Evolutionary conservation across 1,140 invertebrate species (phyloP), one percentile per base, ranked within the genome.

Genomic region (Drosophila erecta): DNA sequence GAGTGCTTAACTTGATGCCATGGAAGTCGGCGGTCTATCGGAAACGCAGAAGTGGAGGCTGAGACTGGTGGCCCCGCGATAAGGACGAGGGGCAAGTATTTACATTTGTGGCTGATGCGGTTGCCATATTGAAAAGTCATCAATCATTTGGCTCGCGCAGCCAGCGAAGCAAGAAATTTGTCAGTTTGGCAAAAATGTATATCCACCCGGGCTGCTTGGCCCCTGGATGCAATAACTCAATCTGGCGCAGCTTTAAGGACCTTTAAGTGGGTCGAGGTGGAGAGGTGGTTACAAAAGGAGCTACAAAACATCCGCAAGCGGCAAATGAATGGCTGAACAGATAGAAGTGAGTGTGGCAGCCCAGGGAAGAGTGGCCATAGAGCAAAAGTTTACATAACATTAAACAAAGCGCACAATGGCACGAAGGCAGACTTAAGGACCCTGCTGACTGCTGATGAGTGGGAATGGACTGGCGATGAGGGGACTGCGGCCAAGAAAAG

Each of bases 371-470:
- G 75, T 73, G 54, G 53, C 47, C 60, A 65, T 65, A 73, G 60
- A 74, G 80, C 72, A 87, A 89, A 87, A 87, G 83, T 87, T 87
- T 87, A 89, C 83, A 87, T 87, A 87, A 87, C 83, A 87, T 87
- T 87, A 87, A 87, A 87, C 83, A 87, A 89, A 89, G 83, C 84
- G 83, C 76, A 87, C 83, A 87, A 87, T 87, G 75, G 79, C 64
- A 75, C 53, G 57, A 62, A 62, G 37, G 44, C 76, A 60, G 78
- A 64, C 79, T 83, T 81, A 69, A 71, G 79, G 40, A 64, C 47
- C 64, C 46, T 72, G 59, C 78, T 85, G 81, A 84, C 46, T 72
- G 59, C 78, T 85, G 81, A 84, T 84, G 80, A 84, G 80, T 84
- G 76, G 57, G 76, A 90, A 80, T 22, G 78, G 81, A 59, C 50